Conservation (phyloP, 2,797 vertebrate genomes). For the Tauraco hartlaubi region DNA sequence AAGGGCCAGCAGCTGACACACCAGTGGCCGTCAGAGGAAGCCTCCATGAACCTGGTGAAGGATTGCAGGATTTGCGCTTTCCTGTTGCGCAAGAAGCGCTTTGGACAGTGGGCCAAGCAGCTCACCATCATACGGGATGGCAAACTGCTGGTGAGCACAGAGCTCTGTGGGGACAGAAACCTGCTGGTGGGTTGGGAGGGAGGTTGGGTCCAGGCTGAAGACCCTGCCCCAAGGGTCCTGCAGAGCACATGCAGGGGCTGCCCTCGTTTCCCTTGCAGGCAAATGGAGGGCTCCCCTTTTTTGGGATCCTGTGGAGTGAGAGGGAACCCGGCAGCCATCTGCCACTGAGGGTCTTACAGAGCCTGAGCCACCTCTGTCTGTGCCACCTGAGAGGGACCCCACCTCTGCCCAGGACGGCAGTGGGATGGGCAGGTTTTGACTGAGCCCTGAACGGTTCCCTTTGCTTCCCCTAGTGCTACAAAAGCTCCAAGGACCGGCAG, state of each 20-base stretch:
- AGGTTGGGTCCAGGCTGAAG: neutral
- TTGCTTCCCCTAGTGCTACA: constrained; percentile 88
- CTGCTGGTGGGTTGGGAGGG: accelerated
- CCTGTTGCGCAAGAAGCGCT: constrained; percentile 95
- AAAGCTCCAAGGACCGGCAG: constrained; percentile 94
- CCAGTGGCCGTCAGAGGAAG: constrained; percentile 92
- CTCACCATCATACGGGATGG: constrained; percentile 92
- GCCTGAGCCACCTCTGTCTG: neutral
- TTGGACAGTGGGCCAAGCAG: constrained; percentile 98
- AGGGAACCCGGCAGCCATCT: neutral
- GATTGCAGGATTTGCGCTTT: constrained; percentile 96
- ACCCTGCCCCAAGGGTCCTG: neutral
- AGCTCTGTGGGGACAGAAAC: neutral
- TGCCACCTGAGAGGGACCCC: neutral
- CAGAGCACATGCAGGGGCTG: neutral
- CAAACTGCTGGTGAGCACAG: constrained; percentile 90
- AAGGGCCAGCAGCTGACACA: constrained; percentile 87
- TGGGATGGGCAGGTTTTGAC: neutral
- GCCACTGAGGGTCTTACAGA: neutral
- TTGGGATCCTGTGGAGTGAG: neutral
- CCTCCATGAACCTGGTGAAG: constrained; percentile 87
- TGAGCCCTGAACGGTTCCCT: neutral
- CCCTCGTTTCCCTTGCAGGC: neutral
- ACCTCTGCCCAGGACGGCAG: neutral
- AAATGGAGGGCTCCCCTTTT: neutral